Conservation (phyloP, 2,797 vertebrate genomes). For the Artibeus jamaicensis region DNA sequence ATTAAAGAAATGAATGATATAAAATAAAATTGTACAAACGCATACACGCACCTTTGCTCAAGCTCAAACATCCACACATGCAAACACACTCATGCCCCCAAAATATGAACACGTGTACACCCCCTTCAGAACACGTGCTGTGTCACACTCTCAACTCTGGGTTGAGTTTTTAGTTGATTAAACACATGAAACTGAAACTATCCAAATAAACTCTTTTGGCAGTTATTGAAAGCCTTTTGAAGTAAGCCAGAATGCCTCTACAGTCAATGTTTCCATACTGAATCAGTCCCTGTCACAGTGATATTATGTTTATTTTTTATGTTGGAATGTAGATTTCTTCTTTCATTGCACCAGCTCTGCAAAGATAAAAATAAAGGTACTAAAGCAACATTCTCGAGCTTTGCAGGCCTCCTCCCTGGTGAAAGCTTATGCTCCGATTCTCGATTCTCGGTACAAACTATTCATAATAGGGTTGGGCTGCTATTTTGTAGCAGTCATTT, state of each 20-base stretch:
- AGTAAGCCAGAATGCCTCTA: constrained; percentile 66
- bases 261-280: constrained; percentile 71
- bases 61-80: not conserved
- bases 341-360: constrained; percentile 30
- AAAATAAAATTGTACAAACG: not conserved
- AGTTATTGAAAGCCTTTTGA: constrained; percentile 71
- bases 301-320: constrained; percentile 72
- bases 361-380: constrained; percentile 56
- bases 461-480: not conserved
- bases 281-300: constrained; percentile 72
- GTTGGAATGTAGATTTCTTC: constrained; percentile 54
- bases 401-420: not conserved
- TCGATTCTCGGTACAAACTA: not conserved
- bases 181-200: constrained; percentile 77
- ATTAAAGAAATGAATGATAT: constrained; percentile 11
- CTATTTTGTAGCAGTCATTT: not conserved
- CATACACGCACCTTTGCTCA: not conserved
- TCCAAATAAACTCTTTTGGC: constrained; percentile 73
- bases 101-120: constrained; percentile 29
- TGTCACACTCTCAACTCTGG: constrained; percentile 66
- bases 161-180: constrained; percentile 71
- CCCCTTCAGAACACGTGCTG: constrained; percentile 47
- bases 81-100: not conserved
- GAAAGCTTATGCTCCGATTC: not conserved
- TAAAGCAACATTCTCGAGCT: not conserved